A percentile compares a stretch with the other conserved stretches of the same genome.
These are phyloP conservation scores for Erebia aethiops DNA, from an alignment of 2,888 invertebrate genomes.

Conservation along the genomic window DNA sequence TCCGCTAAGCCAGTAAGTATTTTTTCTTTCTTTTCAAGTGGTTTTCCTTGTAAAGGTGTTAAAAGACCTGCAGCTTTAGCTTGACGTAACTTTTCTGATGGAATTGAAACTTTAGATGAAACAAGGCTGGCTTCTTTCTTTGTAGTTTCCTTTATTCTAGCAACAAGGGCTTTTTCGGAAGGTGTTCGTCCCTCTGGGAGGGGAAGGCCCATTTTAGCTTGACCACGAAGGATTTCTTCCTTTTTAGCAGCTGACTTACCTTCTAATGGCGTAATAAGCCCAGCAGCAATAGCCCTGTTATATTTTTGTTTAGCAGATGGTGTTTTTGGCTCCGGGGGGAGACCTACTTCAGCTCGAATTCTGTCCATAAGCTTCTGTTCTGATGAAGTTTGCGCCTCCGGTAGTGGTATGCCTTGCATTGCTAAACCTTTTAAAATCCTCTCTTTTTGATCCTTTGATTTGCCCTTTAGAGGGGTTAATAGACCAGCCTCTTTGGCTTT, in stretches of 20 bases:
- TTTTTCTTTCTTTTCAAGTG: slow-evolving; percentile 45
- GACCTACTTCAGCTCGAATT: slow-evolving; percentile 33
- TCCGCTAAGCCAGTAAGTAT: slow-evolving; percentile 42
- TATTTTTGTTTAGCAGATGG: slow-evolving; percentile 36
- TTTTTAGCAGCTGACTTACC: slow-evolving; percentile 48
- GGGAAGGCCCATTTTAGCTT: slow-evolving; percentile 45
- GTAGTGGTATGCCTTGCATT: slow-evolving; percentile 37
- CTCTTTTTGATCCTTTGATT: slow-evolving; percentile 38
- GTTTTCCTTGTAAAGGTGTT: slow-evolving; percentile 46
- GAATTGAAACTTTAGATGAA: slow-evolving; percentile 38
- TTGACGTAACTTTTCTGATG: slow-evolving; percentile 43
- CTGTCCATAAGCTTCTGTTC: slow-evolving; percentile 40
- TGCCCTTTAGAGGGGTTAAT: slow-evolving; percentile 40
- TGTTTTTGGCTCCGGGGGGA: slow-evolving; percentile 43
- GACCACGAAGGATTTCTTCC: slow-evolving; percentile 45
- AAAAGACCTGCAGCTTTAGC: slow-evolving; percentile 46
- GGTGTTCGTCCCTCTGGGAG: slow-evolving; percentile 48
- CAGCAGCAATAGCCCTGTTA: slow-evolving; percentile 43
- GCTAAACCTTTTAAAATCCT: slow-evolving; percentile 36
- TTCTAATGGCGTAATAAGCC: slow-evolving; percentile 46
- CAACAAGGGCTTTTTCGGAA: slow-evolving; percentile 48
- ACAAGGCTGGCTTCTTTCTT: slow-evolving; percentile 21
- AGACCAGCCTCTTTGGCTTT: slow-evolving; percentile 32
- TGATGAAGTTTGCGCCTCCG: slow-evolving; percentile 30
- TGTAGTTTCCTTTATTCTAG: slow-evolving; percentile 46